Evolutionary conservation across 1,140 invertebrate species (phyloP).

Genomic region (Drosophila pandora): DNA sequence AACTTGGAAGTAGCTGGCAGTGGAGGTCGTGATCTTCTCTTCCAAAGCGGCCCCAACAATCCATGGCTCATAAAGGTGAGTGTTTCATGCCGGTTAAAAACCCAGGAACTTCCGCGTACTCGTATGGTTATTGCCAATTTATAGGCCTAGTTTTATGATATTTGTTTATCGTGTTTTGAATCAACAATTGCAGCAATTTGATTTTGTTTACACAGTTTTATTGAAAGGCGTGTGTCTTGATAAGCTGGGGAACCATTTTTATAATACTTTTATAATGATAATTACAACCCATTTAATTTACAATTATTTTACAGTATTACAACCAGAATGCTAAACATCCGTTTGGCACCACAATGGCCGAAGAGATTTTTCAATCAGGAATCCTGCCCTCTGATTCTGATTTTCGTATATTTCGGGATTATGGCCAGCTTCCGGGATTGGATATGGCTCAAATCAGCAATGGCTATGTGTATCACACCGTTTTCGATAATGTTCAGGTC

Average conservation of each 20-base stretch:
- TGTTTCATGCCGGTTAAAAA: not conserved
- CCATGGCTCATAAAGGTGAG: constrained; percentile 92
- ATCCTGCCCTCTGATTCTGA: constrained; percentile 97
- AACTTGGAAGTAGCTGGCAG: constrained; percentile 97
- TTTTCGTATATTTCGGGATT: constrained; percentile 97
- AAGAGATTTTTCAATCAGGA: constrained; percentile 97
- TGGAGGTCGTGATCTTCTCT: constrained; percentile 96
- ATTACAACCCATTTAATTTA: not conserved
- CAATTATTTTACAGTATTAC: constrained; percentile 45
- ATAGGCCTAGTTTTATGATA: not conserved
- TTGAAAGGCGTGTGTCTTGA: constrained; percentile 71
- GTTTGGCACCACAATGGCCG: constrained; percentile 94
- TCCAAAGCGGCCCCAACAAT: constrained; percentile 96
- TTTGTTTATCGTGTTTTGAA: constrained; percentile 23
- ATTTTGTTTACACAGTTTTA: constrained; percentile 86
- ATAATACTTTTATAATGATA: too few relatives aligned
- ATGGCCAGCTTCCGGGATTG: constrained; percentile 88
- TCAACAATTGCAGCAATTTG: constrained; percentile 50
- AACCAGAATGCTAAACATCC: constrained; percentile 87
- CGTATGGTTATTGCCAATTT: constrained; percentile 18
- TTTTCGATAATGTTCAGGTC: constrained; percentile 90
- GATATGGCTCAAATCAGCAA: constrained; percentile 86
- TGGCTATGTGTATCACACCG: constrained; percentile 96
- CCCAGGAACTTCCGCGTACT: not conserved
- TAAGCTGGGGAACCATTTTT: constrained; percentile 83